A percentile compares a stretch with the other conserved stretches of the same genome.
Evolutionary conservation across 2,888 invertebrate genomes (phyloP).

Genomic region (Pristionchus maxplancki): DNA sequence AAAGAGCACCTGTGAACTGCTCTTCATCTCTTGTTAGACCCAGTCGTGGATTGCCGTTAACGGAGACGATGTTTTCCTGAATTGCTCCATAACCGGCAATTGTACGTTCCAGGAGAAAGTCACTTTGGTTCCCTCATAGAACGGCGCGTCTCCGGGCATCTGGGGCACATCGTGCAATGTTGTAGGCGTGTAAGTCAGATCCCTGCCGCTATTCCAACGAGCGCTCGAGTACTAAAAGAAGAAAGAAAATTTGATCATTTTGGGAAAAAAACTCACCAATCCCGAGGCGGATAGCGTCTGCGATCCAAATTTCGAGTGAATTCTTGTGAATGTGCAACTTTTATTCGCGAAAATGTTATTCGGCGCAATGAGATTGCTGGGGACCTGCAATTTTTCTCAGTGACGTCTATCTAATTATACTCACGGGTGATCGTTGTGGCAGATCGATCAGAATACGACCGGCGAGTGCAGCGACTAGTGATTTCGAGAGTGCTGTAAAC

Average conservation of each 20-base stretch:
- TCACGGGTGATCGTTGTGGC: not conserved
- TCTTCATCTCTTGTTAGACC: not conserved
- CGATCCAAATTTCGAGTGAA: not conserved
- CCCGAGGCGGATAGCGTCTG: not conserved
- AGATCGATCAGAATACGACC: not conserved
- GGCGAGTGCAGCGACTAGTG: not conserved
- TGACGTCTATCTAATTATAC: not conserved
- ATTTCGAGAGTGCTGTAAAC: slow-evolving; percentile 1
- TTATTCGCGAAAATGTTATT: not conserved
- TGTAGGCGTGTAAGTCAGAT: slow-evolving; percentile 53
- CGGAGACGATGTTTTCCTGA: not conserved
- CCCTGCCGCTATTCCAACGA: slow-evolving; percentile 61
- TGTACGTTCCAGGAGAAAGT: no score
- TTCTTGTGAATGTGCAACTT: not conserved
- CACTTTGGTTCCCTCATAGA: slow-evolving; percentile 57
- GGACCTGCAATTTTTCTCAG: not conserved
- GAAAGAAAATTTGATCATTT: not conserved
- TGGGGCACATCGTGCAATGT: slow-evolving; percentile 49
- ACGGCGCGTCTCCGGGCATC: slow-evolving; percentile 67
- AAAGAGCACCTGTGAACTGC: slow-evolving; percentile 43
- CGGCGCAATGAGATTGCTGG: not conserved
- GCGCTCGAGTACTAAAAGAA: slow-evolving; percentile 57
- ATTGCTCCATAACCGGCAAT: no score
- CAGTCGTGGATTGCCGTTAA: not conserved
- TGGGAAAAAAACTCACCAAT: not conserved